Evolutionary conservation across 1,140 invertebrate species (phyloP).

Genomic region (Drosophila kikkawai): DNA sequence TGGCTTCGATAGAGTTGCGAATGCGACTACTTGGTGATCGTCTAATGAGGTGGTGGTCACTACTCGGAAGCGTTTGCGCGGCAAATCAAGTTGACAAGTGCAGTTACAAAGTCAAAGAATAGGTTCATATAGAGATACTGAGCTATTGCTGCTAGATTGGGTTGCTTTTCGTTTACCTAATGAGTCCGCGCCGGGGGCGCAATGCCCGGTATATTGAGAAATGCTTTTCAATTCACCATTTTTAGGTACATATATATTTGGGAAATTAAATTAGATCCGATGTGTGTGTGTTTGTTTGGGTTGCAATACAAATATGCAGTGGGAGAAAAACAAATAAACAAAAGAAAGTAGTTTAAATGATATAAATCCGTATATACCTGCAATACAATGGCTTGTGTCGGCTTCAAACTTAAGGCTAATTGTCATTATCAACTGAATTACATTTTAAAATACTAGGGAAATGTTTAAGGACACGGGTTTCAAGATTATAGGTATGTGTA

Average conservation of each 20-base stretch:
- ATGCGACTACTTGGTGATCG: constrained; percentile 45
- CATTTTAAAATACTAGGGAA: constrained; percentile 6
- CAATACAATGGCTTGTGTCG: constrained; percentile 29
- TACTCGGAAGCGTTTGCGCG: constrained; percentile 55
- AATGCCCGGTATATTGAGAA: constrained; percentile 84
- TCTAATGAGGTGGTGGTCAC: constrained; percentile 39
- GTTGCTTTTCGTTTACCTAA: constrained; percentile 77
- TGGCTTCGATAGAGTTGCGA: constrained; percentile 27
- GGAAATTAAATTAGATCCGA: constrained; percentile 44
- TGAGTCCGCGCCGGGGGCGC: constrained; percentile 80
- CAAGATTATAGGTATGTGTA: background rate
- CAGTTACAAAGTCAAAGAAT: constrained; percentile 44
- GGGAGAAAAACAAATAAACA: constrained; percentile 47
- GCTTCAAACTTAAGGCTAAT: constrained; percentile 11
- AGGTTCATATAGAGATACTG: constrained; percentile 9
- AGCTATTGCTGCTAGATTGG: constrained; percentile 20
- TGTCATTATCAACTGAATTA: background rate
- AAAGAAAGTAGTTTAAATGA: constrained; percentile 47
- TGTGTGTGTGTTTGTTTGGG: constrained; percentile 36
- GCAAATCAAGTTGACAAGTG: constrained; percentile 59
- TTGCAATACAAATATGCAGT: constrained; percentile 49
- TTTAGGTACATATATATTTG: constrained; percentile 42
- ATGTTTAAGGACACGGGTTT: constrained; percentile 17
- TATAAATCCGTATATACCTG: constrained; percentile 46
- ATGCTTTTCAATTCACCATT: constrained; percentile 71